Evolutionary conservation across 2,888 invertebrate species (phyloP).

Genomic region (Melinopterus prodromus): DNA sequence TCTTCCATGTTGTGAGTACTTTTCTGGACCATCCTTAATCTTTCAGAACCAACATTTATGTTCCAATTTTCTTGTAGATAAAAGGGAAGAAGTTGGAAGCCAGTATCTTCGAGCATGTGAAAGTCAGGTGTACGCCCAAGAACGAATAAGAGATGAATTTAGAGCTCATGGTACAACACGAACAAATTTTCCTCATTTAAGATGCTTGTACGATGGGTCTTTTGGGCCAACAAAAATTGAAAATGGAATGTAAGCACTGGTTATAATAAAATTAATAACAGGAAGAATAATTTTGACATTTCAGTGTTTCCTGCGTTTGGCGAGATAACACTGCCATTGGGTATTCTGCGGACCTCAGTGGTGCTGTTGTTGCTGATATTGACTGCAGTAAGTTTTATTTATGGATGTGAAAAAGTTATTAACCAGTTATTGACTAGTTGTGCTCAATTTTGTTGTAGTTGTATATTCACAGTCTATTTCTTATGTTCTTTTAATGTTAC

Average conservation of each 20-base stretch:
- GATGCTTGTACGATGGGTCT: conserved; percentile 74
- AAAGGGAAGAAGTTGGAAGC: conserved; percentile 59
- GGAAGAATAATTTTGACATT: conserved; percentile 40
- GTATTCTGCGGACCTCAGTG: conserved; percentile 62
- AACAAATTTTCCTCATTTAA: conserved; percentile 62
- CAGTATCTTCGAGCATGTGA: conserved; percentile 74
- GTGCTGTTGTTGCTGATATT: conserved; percentile 55
- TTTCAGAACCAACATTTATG: no score
- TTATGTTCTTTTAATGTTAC: no score
- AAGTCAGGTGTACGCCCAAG: conserved; percentile 67
- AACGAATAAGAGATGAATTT: conserved; percentile 64
- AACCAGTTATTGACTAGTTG: no score
- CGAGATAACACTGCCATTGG: conserved; percentile 67
- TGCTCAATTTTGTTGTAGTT: no score
- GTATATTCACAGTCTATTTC: no score
- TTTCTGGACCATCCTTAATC: no score
- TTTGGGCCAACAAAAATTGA: conserved; percentile 66
- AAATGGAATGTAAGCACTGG: conserved; percentile 64
- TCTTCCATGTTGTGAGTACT: conserved; percentile 72
- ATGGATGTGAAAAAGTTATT: no score
- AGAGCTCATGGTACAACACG: conserved; percentile 67
- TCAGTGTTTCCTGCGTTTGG: conserved; percentile 69
- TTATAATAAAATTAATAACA: conserved; percentile 8
- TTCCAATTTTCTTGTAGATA: conserved; percentile 10
- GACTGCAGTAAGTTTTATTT: conserved; percentile 68